phyloP scores from a whole-genome alignment of 1,140 invertebrate species.

The Aethina tumida region DNA sequence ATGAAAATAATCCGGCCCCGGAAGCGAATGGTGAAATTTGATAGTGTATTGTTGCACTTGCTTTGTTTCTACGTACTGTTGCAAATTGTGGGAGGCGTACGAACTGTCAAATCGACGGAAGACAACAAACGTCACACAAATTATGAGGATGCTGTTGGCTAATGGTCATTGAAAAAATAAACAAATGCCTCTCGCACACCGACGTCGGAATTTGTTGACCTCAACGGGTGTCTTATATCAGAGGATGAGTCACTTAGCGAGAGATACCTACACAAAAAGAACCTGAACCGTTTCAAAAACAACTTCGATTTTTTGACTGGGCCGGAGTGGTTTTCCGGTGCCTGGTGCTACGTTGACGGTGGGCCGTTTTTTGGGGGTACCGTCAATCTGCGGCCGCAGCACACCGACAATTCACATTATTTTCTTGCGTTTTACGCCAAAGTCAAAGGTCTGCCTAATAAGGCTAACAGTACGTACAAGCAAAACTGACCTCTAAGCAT shows the following conservation, averaged over 20 bases:
- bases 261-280: slow-evolving; percentile 17
- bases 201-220: slow-evolving; percentile 20
- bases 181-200: too few relatives aligned
- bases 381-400: too few relatives aligned
- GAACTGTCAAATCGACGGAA: too few relatives aligned
- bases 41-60: too few relatives aligned
- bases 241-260: slow-evolving; percentile 21
- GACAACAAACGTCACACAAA: too few relatives aligned
- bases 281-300: slow-evolving; percentile 10
- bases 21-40: too few relatives aligned
- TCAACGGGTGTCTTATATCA: slow-evolving; percentile 16
- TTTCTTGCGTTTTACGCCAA: background rate
- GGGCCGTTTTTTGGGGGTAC: too few relatives aligned
- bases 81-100: too few relatives aligned
- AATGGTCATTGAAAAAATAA: too few relatives aligned
- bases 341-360: background rate
- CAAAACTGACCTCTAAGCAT: slow-evolving; percentile 26
- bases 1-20: too few relatives aligned
- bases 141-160: too few relatives aligned
- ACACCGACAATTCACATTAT: slow-evolving; percentile 3
- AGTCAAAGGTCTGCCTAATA: slow-evolving; percentile 27
- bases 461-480: slow-evolving; percentile 23
- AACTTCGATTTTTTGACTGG: slow-evolving; percentile 9
- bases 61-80: too few relatives aligned
- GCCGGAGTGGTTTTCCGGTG: slow-evolving; percentile 8